Percentiles rank a stretch among this genome's conserved stretches.
These are phyloP conservation scores for Aporophyla nigra DNA, from an alignment of 2,888 invertebrate genomes.

Conservation along the genomic window DNA sequence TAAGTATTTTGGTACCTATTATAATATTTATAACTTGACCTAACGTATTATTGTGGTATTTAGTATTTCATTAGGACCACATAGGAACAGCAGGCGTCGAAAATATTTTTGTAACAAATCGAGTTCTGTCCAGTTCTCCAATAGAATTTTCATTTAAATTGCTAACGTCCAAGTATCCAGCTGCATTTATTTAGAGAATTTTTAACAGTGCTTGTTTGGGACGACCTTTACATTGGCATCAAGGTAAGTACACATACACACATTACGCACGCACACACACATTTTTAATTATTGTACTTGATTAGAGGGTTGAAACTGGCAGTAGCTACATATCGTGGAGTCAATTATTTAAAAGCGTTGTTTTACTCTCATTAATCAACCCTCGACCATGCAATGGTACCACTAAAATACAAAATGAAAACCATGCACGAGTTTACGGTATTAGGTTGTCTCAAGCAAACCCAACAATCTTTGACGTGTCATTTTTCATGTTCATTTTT, in stretches of 20 bases:
- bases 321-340: no score
- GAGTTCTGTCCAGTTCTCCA: slow-evolving; percentile 11
- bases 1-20: neutral
- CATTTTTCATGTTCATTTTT: no score
- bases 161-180: slow-evolving; percentile 31
- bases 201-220: slow-evolving; percentile 6
- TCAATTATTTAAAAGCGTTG: neutral
- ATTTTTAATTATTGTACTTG: no score
- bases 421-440: neutral
- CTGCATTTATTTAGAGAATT: slow-evolving; percentile 36
- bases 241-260: neutral
- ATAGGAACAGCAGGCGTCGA: neutral
- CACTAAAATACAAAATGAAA: neutral
- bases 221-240: neutral
- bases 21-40: neutral
- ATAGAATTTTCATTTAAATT: slow-evolving; percentile 56
- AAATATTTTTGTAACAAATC: slow-evolving; percentile 1
- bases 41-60: neutral
- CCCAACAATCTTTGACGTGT: no score
- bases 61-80: neutral
- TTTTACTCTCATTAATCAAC: neutral
- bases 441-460: no score
- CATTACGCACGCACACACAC: no score
- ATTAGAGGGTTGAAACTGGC: no score
- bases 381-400: neutral